These are phyloP conservation scores for Lysandra bellargus DNA, from an alignment of 2,888 invertebrate genomes.

Conservation along the genomic window DNA sequence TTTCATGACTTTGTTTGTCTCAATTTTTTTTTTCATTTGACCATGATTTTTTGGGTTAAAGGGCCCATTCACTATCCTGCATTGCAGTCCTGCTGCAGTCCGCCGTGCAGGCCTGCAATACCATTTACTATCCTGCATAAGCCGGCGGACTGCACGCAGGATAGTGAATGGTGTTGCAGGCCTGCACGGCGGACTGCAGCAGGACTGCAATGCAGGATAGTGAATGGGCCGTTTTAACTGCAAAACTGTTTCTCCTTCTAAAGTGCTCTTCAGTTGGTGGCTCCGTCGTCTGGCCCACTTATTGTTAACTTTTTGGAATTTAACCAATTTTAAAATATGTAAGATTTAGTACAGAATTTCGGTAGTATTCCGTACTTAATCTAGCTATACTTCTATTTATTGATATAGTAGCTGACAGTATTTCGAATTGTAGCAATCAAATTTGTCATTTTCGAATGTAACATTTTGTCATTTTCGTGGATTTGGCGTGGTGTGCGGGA, in stretches of 20 bases:
- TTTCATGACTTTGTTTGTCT: background rate
- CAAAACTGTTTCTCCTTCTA: background rate
- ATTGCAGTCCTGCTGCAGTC: too few relatives aligned
- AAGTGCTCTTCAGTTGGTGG: conserved; percentile 60
- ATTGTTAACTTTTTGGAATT: conserved; percentile 55
- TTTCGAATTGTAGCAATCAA: conserved; percentile 73
- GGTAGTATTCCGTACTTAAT: conserved; percentile 43
- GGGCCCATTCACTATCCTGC: too few relatives aligned
- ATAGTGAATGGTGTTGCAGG: too few relatives aligned
- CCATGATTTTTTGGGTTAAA: background rate
- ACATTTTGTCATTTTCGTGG: conserved; percentile 57
- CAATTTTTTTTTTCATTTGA: background rate
- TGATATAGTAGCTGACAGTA: conserved; percentile 67
- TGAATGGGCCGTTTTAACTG: background rate
- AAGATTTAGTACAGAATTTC: conserved; percentile 42
- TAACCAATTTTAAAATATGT: conserved; percentile 52
- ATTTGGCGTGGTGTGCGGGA: conserved; percentile 49
- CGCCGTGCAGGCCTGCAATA: too few relatives aligned
- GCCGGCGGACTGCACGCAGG: too few relatives aligned
- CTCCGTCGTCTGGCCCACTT: conserved; percentile 53
- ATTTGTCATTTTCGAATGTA: conserved; percentile 71
- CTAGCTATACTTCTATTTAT: conserved; percentile 36
- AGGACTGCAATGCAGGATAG: too few relatives aligned
- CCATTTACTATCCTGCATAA: too few relatives aligned
- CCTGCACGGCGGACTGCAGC: too few relatives aligned